Evolutionary conservation across 2,797 vertebrate genomes (phyloP).

Genomic region (Halcyon chelicuti): DNA sequence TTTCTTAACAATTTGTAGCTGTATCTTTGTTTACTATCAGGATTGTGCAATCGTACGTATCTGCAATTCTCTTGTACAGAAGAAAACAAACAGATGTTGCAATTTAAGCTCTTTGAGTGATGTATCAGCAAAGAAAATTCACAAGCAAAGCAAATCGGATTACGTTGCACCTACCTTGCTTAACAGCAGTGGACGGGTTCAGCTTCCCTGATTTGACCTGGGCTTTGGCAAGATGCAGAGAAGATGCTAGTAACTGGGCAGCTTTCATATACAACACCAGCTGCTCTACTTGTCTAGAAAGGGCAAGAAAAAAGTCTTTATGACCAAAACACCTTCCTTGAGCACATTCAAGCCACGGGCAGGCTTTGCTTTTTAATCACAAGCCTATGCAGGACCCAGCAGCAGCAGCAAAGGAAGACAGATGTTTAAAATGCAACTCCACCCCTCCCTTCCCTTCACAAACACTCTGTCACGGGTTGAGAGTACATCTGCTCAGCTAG

Average conservation of each 20-base stretch:
- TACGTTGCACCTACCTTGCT: slow-evolving; percentile 86
- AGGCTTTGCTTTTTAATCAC: neutral
- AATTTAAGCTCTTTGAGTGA: neutral
- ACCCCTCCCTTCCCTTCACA: slow-evolving; percentile 40
- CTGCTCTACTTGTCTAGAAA: slow-evolving; percentile 92
- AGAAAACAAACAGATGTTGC: neutral
- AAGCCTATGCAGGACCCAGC: neutral
- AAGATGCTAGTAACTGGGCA: slow-evolving; percentile 93
- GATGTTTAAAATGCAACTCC: slow-evolving; percentile 41
- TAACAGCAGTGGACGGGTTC: slow-evolving; percentile 94
- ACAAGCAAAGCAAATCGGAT: neutral
- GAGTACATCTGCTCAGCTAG: slow-evolving; percentile 23
- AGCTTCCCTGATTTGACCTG: slow-evolving; percentile 95
- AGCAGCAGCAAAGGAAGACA: slow-evolving; percentile 18
- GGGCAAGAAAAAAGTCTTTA: neutral
- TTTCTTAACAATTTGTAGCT: neutral
- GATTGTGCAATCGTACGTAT: neutral
- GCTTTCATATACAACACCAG: slow-evolving; percentile 97
- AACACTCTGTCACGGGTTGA: slow-evolving; percentile 1
- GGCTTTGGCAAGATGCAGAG: slow-evolving; percentile 94
- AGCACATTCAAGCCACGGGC: neutral
- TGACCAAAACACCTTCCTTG: neutral
- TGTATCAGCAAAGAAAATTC: neutral
- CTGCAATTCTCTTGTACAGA: neutral
- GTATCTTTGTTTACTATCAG: neutral